phyloP scores from a whole-genome alignment of 2,797 vertebrate species.

The Fundulus diaphanus region DNA sequence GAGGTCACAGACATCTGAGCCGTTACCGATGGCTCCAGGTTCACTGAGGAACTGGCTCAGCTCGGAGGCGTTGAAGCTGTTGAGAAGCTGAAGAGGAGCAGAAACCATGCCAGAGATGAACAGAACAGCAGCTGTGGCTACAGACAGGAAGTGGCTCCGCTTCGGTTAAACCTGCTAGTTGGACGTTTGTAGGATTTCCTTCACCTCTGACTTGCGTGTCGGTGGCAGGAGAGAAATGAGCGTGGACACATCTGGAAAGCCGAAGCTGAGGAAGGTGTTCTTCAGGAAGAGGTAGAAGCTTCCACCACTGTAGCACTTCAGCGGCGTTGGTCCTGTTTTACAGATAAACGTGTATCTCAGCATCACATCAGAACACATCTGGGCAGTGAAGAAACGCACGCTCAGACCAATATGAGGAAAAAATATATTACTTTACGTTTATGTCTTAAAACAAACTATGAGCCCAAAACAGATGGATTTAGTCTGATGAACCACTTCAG shows the following conservation, averaged over 20 bases:
- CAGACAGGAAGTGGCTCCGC: no score
- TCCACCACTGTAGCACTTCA: slow-evolving; percentile 62
- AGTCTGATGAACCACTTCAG: no score
- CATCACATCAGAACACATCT: slow-evolving; percentile 3
- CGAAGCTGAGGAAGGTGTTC: slow-evolving; percentile 65
- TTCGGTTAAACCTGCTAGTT: not conserved
- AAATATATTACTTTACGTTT: no score
- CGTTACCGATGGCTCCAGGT: slow-evolving; percentile 33
- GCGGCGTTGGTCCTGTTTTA: slow-evolving; percentile 47
- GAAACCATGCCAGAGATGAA: no score
- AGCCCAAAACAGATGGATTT: no score
- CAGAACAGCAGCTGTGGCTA: not conserved
- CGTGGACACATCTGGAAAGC: slow-evolving; percentile 59
- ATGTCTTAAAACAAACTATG: no score
- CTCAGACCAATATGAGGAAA: slow-evolving; percentile 7
- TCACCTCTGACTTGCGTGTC: slow-evolving; percentile 53
- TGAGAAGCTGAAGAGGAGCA: slow-evolving; percentile 57
- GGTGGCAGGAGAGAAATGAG: slow-evolving; percentile 65
- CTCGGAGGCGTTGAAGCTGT: slow-evolving; percentile 60
- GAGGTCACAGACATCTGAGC: slow-evolving; percentile 60
- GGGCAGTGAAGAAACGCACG: slow-evolving; percentile 14
- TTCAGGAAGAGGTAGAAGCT: slow-evolving; percentile 69
- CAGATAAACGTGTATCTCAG: slow-evolving; percentile 7
- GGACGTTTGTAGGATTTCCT: not conserved
- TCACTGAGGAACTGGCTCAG: slow-evolving; percentile 60